Evolutionary conservation across 2,797 vertebrate genomes (phyloP), one percentile per base, ranked within the genome.

Genomic region (Spinus pinus): DNA sequence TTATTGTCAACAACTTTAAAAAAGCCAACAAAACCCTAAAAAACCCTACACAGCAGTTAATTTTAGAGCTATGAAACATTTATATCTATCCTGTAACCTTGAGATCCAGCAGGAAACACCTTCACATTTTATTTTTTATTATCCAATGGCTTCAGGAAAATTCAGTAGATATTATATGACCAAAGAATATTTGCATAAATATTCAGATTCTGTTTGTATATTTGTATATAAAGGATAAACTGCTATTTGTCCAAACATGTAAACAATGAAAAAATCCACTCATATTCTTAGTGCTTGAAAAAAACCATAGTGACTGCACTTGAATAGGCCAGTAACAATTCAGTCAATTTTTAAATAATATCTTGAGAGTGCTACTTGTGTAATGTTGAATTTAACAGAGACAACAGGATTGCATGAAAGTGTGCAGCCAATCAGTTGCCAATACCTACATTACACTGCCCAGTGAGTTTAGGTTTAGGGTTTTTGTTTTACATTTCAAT

Each of bases 61-160:
- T 84, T 88, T 83, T 37, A 80, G 51, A 91, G 9, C 30, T 75
- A 35, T 86, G 53, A 92, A 86, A 91, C 86, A 65, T 66, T 84
- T 44, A 35, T 81, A 67, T 33, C 23, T 71, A 24, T 60, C 18
- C 21, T 72, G 37, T 57, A 81, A 79, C 42, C 73, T 75, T 92
- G n/a, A 88, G 25, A 78, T 58, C 5, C 35, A 64, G 31, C 5
- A 24, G 37, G 64, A 93, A 74, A 3, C 10, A 51, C 1, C 1
- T 86, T 70, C 7, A 2, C 46, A 22, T 78, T 65, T 82, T 91
- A 12, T 28, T 83, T 77, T 46, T 67, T 67, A 60, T 53, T 74
- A 78, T 70, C 65, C 33, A 37, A 20, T 88, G 3, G 37, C 37
- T 74, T 86, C 49, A 44, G 35, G 33, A 16, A 88, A 93, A 71